Evolutionary conservation across 53 echinoderm and acorn worm species (phyloP).

Genomic region (Echinarachnius parma): DNA sequence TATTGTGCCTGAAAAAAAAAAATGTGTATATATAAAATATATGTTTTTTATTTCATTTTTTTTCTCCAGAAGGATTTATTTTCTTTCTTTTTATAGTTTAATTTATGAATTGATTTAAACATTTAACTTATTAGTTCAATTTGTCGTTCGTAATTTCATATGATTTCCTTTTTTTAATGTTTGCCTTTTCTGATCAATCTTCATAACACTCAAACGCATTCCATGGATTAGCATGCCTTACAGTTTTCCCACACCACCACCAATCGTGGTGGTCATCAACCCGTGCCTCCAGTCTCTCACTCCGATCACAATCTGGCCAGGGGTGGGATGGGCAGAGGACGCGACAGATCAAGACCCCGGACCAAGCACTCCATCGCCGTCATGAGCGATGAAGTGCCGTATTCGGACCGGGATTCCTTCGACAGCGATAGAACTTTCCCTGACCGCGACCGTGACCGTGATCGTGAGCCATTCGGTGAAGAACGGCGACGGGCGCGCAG

Average conservation of each 20-base stretch:
- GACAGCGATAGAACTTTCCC: slow-evolving; percentile 6
- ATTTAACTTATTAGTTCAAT: no score
- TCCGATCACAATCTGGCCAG: slow-evolving; percentile 44
- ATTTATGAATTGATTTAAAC: slow-evolving; percentile 40
- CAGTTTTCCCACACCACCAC: slow-evolving; percentile 37
- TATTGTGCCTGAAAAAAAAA: slow-evolving; percentile 29
- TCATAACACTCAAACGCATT: slow-evolving; percentile 64
- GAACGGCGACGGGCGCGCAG: slow-evolving; percentile 14
- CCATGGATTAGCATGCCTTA: slow-evolving; percentile 61
- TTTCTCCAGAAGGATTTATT: slow-evolving; percentile 10
- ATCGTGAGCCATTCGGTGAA: no score
- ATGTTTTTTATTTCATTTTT: slow-evolving; percentile 8
- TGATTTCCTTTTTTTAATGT: slow-evolving; percentile 28
- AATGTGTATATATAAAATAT: slow-evolving; percentile 1
- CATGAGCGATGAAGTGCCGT: slow-evolving; percentile 39
- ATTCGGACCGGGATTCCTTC: slow-evolving; percentile 21
- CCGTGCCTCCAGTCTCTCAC: slow-evolving; percentile 31
- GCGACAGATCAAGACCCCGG: slow-evolving; percentile 29
- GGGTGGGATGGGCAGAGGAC: slow-evolving; percentile 31
- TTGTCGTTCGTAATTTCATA: no score
- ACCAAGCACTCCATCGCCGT: slow-evolving; percentile 26
- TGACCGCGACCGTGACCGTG: no score
- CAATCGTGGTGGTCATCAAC: slow-evolving; percentile 8
- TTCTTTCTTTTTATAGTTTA: slow-evolving; percentile 11
- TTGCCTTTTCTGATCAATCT: slow-evolving; percentile 56